Base-by-base conservation (phyloP, 2,797 vertebrate genomes). In the Sebastes iracundus region DNA sequence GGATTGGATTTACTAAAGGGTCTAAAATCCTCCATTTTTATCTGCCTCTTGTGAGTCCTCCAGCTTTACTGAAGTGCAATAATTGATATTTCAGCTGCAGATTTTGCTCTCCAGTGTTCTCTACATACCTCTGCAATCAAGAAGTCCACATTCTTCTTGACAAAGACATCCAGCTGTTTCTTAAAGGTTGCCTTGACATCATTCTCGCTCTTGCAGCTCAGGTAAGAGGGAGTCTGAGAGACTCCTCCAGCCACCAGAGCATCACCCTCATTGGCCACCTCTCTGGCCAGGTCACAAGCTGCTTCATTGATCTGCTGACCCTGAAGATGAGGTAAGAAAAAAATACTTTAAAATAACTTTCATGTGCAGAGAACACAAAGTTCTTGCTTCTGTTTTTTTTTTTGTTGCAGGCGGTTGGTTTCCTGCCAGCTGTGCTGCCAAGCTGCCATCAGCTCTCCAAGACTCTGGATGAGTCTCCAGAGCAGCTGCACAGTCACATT, bases 201-300 rank as follows among this genome's bases (percentile, higher is more conserved):
- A 0, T 75, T 9, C 94, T 99, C 93, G 7, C 97, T 97, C 95
- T 97, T 99, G 93, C 97, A 96, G 94, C 98, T 99, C 61, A 99
- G 96, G 91, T 99, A 99, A 0, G 98, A 96, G 20, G 98, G 98
- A 1, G 98, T 99, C 93, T 99, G 98, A 58, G 97, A 98, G 82
- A 99, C 97, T 0, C 98, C 98, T 5, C 98, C 98, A 1, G 98
- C 98, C 68, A 99, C 98, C 93, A 99, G 92, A 28, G 97, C 98
- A 1, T 97, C 96, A 0, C 97, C 97, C 91, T 98, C 98, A 4
- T 96, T 85, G 63, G 98, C 98, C 72, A 99, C 98, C 89, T 98
- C 94, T 82, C 94, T 94, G 84, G 98, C 98, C 91, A 99, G 96
- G 90, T 99, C 97, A 87, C 98, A 99, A 1, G 98, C 98, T 0